Conservation (phyloP, 2,113 vertebrate species). For the Tretioscincus oriximinensis region DNA sequence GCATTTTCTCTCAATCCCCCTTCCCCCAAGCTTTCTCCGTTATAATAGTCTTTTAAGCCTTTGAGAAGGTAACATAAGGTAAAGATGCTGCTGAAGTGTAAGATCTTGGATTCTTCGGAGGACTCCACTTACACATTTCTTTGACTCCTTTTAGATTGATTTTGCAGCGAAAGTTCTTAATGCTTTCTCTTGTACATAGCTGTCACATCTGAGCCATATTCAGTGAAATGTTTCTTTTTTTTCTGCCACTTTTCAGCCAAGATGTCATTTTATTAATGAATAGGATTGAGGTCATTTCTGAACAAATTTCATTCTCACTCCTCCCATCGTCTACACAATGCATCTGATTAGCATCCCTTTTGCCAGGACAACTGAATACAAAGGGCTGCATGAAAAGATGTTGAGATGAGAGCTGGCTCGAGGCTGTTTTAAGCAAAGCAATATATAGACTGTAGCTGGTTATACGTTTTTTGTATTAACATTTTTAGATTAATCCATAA, state of each 20-base stretch:
- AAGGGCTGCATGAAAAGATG: conserved; percentile 72
- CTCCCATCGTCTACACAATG: conserved; percentile 70
- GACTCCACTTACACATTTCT: conserved; percentile 51
- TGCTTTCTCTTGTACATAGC: conserved; percentile 65
- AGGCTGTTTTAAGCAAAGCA: conserved; percentile 58
- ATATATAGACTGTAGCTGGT: conserved; percentile 59
- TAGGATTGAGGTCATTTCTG: conserved; percentile 77
- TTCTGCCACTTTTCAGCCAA: conserved; percentile 70
- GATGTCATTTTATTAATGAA: conserved; percentile 79
- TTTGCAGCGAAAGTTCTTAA: conserved; percentile 64
- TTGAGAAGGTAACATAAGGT: conserved; percentile 55
- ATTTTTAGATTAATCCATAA: conserved; percentile 47
- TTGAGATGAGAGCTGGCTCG: conserved; percentile 63
- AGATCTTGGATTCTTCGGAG: conserved; percentile 52
- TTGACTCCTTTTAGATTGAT: conserved; percentile 65
- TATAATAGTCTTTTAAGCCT: conserved; percentile 44
- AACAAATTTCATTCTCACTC: conserved; percentile 72
- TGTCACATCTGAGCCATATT: conserved; percentile 71
- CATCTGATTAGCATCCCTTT: conserved; percentile 79
- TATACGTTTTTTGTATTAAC: conserved; percentile 36
- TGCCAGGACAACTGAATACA: conserved; percentile 74
- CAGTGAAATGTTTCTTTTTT: conserved; percentile 70
- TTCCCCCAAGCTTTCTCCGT: conserved; percentile 34
- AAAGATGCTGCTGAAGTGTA: conserved; percentile 52
- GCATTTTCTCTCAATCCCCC: not conserved